Evolutionary conservation across 2,113 vertebrate genomes (phyloP).

Genomic region (Macquaria ambigua): DNA sequence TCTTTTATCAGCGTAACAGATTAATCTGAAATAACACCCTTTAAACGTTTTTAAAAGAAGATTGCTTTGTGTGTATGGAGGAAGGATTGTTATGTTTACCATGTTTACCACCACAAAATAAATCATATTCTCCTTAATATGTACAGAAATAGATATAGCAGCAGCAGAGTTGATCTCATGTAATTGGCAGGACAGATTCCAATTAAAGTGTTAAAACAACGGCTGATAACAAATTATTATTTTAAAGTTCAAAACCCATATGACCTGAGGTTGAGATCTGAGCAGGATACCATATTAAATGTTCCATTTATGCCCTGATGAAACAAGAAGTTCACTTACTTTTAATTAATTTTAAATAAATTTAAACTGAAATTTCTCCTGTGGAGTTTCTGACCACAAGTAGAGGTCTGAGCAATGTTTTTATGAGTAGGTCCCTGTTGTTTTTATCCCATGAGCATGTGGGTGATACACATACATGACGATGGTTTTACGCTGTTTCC

Average conservation of each 20-base stretch:
- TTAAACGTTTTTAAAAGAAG: neutral
- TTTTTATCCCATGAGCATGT: neutral
- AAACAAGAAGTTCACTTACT: neutral
- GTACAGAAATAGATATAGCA: neutral
- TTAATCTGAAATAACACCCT: conserved; percentile 16
- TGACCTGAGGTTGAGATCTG: neutral
- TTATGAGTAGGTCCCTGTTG: neutral
- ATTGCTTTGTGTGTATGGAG: neutral
- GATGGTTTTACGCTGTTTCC: neutral
- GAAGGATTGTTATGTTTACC: neutral
- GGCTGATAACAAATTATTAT: neutral
- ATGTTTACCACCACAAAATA: neutral
- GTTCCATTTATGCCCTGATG: neutral
- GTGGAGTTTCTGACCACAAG: neutral
- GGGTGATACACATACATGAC: neutral
- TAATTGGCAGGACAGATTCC: neutral
- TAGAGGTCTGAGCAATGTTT: neutral
- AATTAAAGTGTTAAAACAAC: neutral
- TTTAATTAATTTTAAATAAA: neutral
- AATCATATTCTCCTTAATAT: no score
- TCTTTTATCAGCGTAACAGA: conserved; percentile 29
- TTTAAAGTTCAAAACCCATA: neutral
- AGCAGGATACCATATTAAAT: neutral
- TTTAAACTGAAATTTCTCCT: neutral
- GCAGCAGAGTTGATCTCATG: neutral